phyloP scores from a whole-genome alignment of 2,797 vertebrate genomes.

The Zalophus californianus region DNA sequence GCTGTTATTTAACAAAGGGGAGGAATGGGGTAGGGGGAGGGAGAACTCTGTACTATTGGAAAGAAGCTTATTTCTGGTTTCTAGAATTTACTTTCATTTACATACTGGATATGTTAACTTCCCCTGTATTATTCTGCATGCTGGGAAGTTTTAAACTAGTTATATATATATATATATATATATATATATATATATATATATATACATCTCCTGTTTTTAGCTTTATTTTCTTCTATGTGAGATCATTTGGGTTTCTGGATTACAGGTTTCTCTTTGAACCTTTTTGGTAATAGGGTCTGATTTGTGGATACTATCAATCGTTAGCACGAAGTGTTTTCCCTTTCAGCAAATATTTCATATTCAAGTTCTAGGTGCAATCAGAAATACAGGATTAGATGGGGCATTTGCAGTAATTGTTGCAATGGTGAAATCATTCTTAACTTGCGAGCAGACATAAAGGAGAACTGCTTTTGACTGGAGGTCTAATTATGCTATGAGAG shows the following conservation, averaged over 20 bases:
- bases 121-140: neutral
- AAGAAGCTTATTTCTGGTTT: conserved; percentile 5
- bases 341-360: neutral
- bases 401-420: neutral
- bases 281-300: neutral
- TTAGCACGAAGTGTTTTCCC: neutral
- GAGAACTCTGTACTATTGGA: neutral
- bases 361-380: neutral
- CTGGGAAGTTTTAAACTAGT: neutral
- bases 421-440: neutral
- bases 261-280: neutral
- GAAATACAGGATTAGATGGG: neutral
- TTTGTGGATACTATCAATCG: neutral
- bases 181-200: too few species aligned
- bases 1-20: conserved; percentile 24
- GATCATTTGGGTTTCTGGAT: neutral
- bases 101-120: neutral
- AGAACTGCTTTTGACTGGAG: neutral
- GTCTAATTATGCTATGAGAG: neutral
- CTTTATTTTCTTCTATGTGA: neutral
- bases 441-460: neutral
- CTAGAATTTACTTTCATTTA: neutral
- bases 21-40: too few species aligned
- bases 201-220: neutral
- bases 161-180: too few species aligned